Conservation (phyloP, 2,113 vertebrate genomes). For the Xyrauchen texanus region DNA sequence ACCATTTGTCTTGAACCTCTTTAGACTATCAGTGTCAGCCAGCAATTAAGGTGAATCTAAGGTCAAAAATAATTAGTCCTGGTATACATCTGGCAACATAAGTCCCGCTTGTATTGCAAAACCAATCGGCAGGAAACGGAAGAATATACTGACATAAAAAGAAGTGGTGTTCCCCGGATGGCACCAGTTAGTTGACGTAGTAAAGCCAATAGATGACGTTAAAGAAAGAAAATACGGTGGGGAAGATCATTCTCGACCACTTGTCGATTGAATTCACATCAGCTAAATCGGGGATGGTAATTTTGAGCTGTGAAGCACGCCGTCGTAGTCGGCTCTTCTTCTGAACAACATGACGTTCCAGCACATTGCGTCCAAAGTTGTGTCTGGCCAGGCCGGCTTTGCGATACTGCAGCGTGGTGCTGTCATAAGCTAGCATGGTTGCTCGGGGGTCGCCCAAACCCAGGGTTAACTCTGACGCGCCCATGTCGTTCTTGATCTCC, state of each 20-base stretch:
- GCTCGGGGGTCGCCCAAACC: constrained; percentile 89
- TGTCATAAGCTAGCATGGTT: constrained; percentile 93
- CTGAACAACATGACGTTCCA: constrained; percentile 92
- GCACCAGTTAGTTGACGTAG: constrained; percentile 87
- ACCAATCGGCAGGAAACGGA: constrained; percentile 68
- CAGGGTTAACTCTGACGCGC: constrained; percentile 88
- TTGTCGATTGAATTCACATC: constrained; percentile 98
- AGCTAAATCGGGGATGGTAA: constrained; percentile 97
- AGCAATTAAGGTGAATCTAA: constrained; percentile 89
- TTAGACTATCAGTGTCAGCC: constrained; percentile 74
- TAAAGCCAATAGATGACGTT: constrained; percentile 99
- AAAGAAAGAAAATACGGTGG: constrained; percentile 97
- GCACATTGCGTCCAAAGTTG: constrained; percentile 88
- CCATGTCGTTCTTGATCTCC: constrained; percentile 98
- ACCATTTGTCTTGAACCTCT: constrained; percentile 68
- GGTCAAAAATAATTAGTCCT: constrained; percentile 75
- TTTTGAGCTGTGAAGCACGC: constrained; percentile 93
- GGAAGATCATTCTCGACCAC: constrained; percentile 98
- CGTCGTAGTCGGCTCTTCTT: constrained; percentile 94
- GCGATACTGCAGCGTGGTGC: constrained; percentile 92
- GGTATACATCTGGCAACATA: constrained; percentile 63
- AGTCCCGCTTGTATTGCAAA: constrained; percentile 81
- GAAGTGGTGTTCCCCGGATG: neutral
- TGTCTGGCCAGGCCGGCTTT: constrained; percentile 90
- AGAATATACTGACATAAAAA: constrained; percentile 6